A percentile compares a stretch with the other conserved stretches of the same genome.
Conservation (phyloP, 2,888 invertebrate species). For the Dicyrtoma fusca region DNA sequence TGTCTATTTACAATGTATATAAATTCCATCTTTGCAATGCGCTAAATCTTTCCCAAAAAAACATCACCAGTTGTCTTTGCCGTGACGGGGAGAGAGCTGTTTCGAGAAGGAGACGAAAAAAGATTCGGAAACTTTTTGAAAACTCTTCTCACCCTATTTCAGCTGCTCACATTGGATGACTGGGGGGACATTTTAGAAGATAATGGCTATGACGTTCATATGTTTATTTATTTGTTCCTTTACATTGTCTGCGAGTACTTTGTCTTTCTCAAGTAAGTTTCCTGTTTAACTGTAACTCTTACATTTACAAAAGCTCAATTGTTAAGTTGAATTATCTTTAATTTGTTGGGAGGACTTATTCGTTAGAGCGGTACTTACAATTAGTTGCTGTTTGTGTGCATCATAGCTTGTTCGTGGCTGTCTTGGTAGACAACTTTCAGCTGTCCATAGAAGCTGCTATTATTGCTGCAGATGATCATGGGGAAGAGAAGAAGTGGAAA, state of each 20-base stretch:
- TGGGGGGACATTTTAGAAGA: slow-evolving; percentile 60
- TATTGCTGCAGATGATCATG: slow-evolving; percentile 43
- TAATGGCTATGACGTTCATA: slow-evolving; percentile 34
- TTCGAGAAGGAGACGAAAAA: slow-evolving; percentile 52
- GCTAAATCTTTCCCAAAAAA: too few relatives aligned
- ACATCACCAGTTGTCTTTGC: slow-evolving; percentile 59
- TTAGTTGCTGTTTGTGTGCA: too few relatives aligned
- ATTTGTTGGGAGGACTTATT: too few relatives aligned
- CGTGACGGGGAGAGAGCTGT: slow-evolving; percentile 58
- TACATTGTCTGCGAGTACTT: slow-evolving; percentile 59
- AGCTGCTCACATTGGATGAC: slow-evolving; percentile 61
- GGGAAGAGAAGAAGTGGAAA: slow-evolving; percentile 32
- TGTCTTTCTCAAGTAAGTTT: slow-evolving; percentile 56
- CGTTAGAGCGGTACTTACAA: too few relatives aligned
- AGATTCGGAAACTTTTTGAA: slow-evolving; percentile 57
- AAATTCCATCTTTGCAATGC: too few relatives aligned
- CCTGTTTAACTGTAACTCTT: too few relatives aligned
- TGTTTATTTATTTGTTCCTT: slow-evolving; percentile 57
- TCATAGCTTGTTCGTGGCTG: slow-evolving; percentile 58
- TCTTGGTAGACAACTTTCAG: slow-evolving; percentile 59
- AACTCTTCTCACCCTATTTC: slow-evolving; percentile 61
- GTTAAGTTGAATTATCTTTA: too few relatives aligned
- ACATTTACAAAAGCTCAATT: too few relatives aligned
- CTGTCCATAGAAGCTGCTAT: slow-evolving; percentile 57
- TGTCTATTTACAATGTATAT: too few relatives aligned